Evolutionary conservation across 2,113 vertebrate genomes (phyloP).

Genomic region (Isurus oxyrinchus): DNA sequence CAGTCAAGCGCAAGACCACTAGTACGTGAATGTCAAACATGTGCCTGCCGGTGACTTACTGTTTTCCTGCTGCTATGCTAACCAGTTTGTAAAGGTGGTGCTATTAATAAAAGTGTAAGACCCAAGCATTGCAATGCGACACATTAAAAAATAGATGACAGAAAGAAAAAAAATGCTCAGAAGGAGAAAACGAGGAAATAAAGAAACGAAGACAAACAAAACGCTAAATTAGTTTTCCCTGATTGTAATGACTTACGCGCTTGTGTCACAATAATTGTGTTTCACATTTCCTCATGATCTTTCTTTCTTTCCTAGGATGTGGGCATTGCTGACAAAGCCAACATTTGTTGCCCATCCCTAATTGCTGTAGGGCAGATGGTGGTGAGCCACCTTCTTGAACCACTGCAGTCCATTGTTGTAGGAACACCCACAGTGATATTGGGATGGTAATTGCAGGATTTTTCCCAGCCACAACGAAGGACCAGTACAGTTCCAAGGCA

Average conservation of each 20-base stretch:
- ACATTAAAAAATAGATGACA: not conserved
- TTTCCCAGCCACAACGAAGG: too few relatives aligned
- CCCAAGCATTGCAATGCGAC: not conserved
- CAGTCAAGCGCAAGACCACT: not conserved
- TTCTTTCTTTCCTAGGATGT: too few relatives aligned
- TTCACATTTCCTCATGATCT: not conserved
- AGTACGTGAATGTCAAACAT: not conserved
- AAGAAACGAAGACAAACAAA: not conserved
- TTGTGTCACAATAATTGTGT: not conserved
- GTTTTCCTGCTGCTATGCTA: not conserved
- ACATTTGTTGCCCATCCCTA: too few relatives aligned
- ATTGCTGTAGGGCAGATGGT: too few relatives aligned
- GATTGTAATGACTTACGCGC: not conserved
- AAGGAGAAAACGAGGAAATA: not conserved
- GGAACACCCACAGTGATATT: too few relatives aligned
- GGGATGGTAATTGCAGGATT: too few relatives aligned
- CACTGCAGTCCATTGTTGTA: too few relatives aligned
- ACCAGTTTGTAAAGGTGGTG: not conserved
- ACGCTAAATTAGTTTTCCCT: not conserved
- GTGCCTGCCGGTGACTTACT: not conserved
- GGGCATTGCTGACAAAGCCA: too few relatives aligned
- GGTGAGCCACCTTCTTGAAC: too few relatives aligned
- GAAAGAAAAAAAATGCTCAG: not conserved
- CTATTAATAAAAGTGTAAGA: not conserved
- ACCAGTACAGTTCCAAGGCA: too few relatives aligned